Evolutionary conservation across 2,888 invertebrate species (phyloP), one percentile per base, ranked within the genome.

Genomic region (Hofmannophila pseudospretella): DNA sequence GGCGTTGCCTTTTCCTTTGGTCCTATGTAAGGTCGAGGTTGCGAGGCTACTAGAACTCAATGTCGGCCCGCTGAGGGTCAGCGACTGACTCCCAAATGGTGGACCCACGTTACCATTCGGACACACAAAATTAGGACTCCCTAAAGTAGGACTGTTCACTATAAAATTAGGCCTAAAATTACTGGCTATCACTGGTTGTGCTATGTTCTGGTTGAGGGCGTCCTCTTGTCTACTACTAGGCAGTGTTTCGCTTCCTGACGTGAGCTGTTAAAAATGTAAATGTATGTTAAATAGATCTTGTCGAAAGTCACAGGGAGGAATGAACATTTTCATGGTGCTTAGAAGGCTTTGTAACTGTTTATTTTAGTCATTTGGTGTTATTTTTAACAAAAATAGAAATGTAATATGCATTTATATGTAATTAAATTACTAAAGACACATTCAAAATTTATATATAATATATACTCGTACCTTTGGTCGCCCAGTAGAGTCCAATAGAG

Each of bases 91-190:
- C 13, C 77, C 86, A 36, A 82, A 80, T 7, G 82, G 77, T 5
- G 84, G 78, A 32, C 67, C 70, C 8, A 76, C 39, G 43, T 82
- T 84, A 10, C 86, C 86, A 44, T 86, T 85, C 5, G 86, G 86
- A 47, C 84, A 85, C 8, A 85, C 85, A 48, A 86, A 86, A 59
- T 85, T 86, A 20, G 86, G 86, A 47, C 86, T 86, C 20, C 86
- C 86, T 50, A 86, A 61, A 34, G 86, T 85, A 8, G 86, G 86
- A 45, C 86, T 85, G 57, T 79, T 78, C 38, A 71, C 73, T 65
- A 72, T 66, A 43, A 71, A 82, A 60, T 69, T 81, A 60, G 82
- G 68, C 54, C 81, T 79, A 72, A 73, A 85, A 55, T 78, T 85
- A 65, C 62, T 67, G 36, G 55, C 58, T 47, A 63, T 49, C 22